Evolutionary conservation across 2,888 invertebrate genomes (phyloP).

Genomic region (Drosophila diplacantha): DNA sequence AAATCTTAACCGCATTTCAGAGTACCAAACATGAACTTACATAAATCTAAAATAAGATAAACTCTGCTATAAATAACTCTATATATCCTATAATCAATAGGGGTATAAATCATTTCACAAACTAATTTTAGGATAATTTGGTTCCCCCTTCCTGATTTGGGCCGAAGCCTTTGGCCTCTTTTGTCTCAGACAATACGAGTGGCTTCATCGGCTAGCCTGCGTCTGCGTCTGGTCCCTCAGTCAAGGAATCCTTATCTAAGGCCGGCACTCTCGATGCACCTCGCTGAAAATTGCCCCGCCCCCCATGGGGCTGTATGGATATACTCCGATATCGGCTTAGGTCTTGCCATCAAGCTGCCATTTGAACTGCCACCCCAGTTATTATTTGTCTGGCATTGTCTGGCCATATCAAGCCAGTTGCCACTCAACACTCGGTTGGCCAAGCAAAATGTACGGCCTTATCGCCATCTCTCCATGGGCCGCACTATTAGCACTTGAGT

Average conservation of each 20-base stretch:
- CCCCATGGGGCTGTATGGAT: constrained; percentile 2
- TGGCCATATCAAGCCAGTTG: constrained; percentile 46
- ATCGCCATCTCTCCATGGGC: constrained; percentile 47
- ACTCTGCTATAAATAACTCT: background rate
- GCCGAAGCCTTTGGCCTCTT: constrained; percentile 2
- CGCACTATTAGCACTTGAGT: constrained; percentile 55
- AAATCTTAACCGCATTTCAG: background rate
- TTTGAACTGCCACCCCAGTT: constrained; percentile 20
- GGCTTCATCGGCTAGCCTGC: constrained; percentile 14
- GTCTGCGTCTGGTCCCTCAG: constrained; percentile 13
- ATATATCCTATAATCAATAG: background rate
- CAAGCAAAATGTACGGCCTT: constrained; percentile 50
- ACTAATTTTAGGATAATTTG: constrained; percentile 22
- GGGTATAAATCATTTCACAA: constrained; percentile 5
- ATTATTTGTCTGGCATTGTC: constrained; percentile 39
- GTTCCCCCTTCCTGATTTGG: background rate
- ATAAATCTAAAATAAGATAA: background rate
- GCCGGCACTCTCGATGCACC: constrained; percentile 20
- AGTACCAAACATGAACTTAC: background rate
- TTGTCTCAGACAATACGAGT: constrained; percentile 19
- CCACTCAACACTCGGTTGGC: constrained; percentile 32
- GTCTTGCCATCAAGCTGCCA: constrained; percentile 13
- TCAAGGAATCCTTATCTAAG: constrained; percentile 7
- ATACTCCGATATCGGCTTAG: constrained; percentile 20
- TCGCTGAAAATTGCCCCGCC: constrained; percentile 14